These are phyloP conservation scores for Limnephilus lunatus DNA, from an alignment of 2,888 invertebrate genomes.

Conservation along the genomic window DNA sequence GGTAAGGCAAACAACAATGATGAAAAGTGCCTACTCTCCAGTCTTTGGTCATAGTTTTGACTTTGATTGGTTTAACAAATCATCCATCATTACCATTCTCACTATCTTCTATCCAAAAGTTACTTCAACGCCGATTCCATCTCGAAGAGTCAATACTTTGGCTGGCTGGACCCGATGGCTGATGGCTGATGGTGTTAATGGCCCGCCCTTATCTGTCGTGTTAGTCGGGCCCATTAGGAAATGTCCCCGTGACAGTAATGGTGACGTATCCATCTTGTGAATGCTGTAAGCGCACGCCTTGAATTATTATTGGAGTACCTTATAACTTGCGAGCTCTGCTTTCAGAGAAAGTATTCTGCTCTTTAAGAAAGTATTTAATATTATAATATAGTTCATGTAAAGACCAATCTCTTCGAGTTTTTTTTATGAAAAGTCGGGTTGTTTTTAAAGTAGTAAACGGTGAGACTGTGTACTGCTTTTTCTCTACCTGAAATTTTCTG, in stretches of 20 bases:
- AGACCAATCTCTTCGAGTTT: no score
- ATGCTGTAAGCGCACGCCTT: background rate
- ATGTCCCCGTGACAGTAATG: conserved; percentile 9
- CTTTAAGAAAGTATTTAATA: background rate
- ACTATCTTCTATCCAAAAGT: background rate
- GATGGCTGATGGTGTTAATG: conserved; percentile 16
- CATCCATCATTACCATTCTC: no score
- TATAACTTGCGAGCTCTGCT: background rate
- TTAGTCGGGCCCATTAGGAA: background rate
- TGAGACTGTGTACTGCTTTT: no score
- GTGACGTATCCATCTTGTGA: background rate
- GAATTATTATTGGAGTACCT: background rate
- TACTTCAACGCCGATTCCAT: background rate
- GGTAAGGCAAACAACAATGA: no score
- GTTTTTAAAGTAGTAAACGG: no score
- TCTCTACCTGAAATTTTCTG: no score
- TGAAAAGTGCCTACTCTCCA: no score
- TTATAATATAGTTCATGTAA: no score
- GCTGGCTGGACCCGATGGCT: background rate
- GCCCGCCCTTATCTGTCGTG: conserved; percentile 11
- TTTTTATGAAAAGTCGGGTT: no score
- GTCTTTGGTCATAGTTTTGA: no score
- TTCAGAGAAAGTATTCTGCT: background rate
- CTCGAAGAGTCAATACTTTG: background rate
- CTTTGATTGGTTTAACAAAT: no score